A percentile compares a stretch with the other conserved stretches of the same genome.
phyloP scores from a whole-genome alignment of 2,113 vertebrate species.

The Pangasianodon hypophthalmus region DNA sequence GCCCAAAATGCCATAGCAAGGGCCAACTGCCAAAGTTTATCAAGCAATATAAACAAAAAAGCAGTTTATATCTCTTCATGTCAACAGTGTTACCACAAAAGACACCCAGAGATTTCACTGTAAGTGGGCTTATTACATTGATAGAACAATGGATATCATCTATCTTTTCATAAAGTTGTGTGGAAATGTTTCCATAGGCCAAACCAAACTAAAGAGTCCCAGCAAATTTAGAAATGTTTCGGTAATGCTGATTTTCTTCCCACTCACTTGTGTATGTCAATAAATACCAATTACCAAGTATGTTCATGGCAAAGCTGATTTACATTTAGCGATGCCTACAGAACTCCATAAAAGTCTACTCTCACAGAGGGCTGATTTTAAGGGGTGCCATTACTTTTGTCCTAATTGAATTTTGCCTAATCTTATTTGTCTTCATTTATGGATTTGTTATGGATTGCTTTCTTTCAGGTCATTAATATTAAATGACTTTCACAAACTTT shows the following conservation, averaged over 20 bases:
- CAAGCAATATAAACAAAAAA: no score
- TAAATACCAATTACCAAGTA: no score
- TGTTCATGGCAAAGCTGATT: background rate
- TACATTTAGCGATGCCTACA: background rate
- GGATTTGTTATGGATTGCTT: background rate
- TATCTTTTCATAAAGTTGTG: no score
- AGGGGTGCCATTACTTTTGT: background rate
- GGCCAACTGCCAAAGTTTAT: no score
- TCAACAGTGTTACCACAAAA: no score
- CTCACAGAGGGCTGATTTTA: background rate
- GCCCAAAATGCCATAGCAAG: no score
- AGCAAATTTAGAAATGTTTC: background rate
- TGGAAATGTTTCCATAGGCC: no score
- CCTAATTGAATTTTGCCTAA: background rate
- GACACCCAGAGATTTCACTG: no score
- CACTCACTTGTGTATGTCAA: no score
- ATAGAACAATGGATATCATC: no score
- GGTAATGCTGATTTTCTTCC: background rate
- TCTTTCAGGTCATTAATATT: background rate
- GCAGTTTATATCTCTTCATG: no score
- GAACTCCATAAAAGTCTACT: background rate
- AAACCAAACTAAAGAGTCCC: background rate
- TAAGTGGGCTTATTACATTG: no score
- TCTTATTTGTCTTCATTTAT: background rate
- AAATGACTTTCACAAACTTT: fast-evolving